Conservation (phyloP, 23 tunicate species). For the Halocynthia aurantium region DNA sequence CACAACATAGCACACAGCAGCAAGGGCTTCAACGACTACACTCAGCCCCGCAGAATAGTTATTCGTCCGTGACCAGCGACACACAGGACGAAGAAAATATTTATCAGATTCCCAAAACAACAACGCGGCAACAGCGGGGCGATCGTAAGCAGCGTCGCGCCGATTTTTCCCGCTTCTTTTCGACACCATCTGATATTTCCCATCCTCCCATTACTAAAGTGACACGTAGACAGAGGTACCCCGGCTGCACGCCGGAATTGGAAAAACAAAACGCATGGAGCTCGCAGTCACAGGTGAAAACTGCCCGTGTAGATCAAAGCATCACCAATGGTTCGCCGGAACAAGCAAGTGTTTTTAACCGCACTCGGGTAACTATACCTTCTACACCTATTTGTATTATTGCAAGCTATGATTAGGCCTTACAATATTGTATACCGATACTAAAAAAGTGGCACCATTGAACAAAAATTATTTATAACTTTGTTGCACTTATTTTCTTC, state of each 20-base stretch:
- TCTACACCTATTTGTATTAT: too few relatives aligned
- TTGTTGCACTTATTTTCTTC: too few relatives aligned
- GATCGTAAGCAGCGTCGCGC: background rate
- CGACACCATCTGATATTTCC: conserved; percentile 6
- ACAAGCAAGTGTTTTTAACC: background rate
- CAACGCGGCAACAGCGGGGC: background rate
- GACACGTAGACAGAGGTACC: conserved; percentile 1
- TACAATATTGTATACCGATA: too few relatives aligned
- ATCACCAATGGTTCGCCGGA: background rate
- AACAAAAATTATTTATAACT: too few relatives aligned
- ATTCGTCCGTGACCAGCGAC: background rate
- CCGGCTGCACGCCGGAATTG: too few relatives aligned
- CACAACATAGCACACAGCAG: background rate
- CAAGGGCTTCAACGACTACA: background rate
- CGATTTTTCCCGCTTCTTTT: background rate
- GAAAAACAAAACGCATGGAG: background rate
- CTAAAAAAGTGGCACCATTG: too few relatives aligned
- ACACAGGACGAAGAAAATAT: background rate
- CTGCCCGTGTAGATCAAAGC: background rate
- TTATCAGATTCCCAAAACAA: background rate
- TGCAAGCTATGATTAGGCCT: too few relatives aligned
- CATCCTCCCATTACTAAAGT: conserved; percentile 22
- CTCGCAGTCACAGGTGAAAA: conserved; percentile 2
- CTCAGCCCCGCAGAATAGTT: background rate
- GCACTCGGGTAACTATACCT: background rate